phyloP scores from a whole-genome alignment of 2,113 vertebrate species.

The Aphelocoma coerulescens region DNA sequence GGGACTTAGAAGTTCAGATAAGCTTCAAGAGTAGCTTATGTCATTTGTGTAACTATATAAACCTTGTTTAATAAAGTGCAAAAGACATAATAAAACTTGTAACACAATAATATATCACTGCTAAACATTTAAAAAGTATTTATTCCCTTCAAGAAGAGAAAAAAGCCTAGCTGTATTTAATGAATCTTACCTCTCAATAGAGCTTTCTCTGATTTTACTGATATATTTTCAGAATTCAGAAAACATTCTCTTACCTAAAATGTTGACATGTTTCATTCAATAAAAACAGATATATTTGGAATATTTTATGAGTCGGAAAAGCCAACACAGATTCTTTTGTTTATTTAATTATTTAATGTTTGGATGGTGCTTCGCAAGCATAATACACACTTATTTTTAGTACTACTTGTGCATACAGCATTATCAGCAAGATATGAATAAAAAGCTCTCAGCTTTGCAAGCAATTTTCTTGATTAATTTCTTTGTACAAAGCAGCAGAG shows the following conservation, averaged over 20 bases:
- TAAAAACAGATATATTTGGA: conserved; percentile 39
- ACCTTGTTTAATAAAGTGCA: conserved; percentile 35
- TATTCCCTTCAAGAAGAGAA: background rate
- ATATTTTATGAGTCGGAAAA: conserved; percentile 42
- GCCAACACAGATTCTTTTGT: background rate
- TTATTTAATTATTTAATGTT: conserved; percentile 41
- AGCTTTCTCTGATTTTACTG: conserved; percentile 32
- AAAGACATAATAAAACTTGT: conserved; percentile 41
- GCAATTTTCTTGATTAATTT: conserved; percentile 60
- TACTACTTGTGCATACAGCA: background rate
- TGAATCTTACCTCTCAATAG: background rate
- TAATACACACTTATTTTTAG: conserved; percentile 17
- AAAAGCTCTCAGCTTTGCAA: conserved; percentile 31
- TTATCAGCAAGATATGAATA: conserved; percentile 45
- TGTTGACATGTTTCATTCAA: background rate
- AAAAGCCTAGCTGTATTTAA: background rate
- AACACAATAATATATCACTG: background rate
- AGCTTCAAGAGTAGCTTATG: conserved; percentile 30
- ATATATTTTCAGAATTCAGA: conserved; percentile 42
- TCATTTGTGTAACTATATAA: conserved; percentile 17
- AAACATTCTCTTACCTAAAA: conserved; percentile 20
- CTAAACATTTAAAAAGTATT: background rate
- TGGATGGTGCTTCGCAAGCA: conserved; percentile 2
- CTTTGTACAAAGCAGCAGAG: conserved; percentile 65
- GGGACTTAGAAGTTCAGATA: conserved; percentile 38